phyloP scores from a whole-genome alignment of 2,888 invertebrate species.

The Lapara coniferarum region DNA sequence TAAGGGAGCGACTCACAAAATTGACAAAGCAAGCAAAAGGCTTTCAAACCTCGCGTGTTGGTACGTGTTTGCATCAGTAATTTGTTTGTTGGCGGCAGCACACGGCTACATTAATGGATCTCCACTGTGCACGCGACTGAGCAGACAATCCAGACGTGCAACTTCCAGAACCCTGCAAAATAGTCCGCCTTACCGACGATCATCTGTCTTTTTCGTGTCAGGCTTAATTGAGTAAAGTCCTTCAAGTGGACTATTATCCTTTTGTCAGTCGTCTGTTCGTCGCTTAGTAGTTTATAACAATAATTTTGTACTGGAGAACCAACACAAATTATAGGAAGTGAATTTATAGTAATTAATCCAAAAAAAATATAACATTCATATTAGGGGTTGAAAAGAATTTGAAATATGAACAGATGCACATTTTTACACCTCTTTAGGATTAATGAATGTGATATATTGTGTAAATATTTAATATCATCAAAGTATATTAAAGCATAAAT shows the following conservation, averaged over 20 bases:
- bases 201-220: conserved; percentile 18
- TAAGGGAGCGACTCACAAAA: conserved; percentile 56
- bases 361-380: no score
- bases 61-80: conserved; percentile 82
- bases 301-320: not conserved
- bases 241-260: conserved; percentile 6
- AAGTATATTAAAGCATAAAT: no score
- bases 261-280: not conserved
- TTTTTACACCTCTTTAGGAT: no score
- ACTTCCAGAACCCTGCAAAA: conserved; percentile 42
- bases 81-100: conserved; percentile 81
- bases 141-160: conserved; percentile 56
- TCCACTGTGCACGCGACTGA: conserved; percentile 66
- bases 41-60: conserved; percentile 80
- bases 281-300: no score
- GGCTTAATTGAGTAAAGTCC: conserved; percentile 1
- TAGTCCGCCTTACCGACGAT: not conserved
- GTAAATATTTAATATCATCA: no score
- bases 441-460: no score
- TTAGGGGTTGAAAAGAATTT: no score
- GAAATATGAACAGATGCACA: no score
- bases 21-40: conserved; percentile 80
- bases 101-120: conserved; percentile 80
- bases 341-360: no score
- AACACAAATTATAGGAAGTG: no score